A percentile compares a stretch with the other conserved stretches of the same genome.
phyloP scores from a whole-genome alignment of 2,797 vertebrate species.

The Ispidina lecontei region DNA sequence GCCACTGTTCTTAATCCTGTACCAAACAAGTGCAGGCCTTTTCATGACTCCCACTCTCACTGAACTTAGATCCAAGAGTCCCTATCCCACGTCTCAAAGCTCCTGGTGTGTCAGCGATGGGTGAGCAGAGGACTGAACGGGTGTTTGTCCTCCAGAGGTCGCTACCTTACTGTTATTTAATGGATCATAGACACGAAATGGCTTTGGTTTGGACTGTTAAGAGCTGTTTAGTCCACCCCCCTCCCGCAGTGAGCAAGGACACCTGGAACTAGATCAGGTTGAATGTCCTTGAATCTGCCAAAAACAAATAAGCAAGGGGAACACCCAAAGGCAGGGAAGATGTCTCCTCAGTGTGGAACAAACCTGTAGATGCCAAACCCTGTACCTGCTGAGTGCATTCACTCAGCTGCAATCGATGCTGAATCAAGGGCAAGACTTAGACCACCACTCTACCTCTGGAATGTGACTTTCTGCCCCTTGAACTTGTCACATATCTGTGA shows the following conservation, averaged over 20 bases:
- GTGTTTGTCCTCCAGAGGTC: constrained; percentile 23
- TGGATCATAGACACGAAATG: not conserved
- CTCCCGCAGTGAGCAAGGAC: not conserved
- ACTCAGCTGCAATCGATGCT: not conserved
- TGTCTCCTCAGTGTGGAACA: not conserved
- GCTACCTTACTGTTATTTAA: not conserved
- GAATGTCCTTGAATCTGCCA: not conserved
- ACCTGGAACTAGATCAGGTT: not conserved
- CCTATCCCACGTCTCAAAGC: not conserved
- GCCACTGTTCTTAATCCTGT: not conserved
- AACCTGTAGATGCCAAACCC: not conserved
- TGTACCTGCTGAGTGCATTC: not conserved
- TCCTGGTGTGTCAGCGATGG: not conserved
- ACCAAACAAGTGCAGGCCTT: not conserved
- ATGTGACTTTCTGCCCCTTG: not conserved
- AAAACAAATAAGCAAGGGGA: not conserved
- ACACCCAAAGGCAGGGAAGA: not conserved
- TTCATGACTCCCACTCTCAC: not conserved
- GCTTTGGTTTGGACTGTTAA: not conserved
- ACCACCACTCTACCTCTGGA: too few relatives aligned
- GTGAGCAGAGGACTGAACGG: not conserved
- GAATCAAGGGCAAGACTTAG: too few relatives aligned
- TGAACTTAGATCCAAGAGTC: rapidly evolving
- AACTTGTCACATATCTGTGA: not conserved
- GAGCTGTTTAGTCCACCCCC: too few relatives aligned